Percentiles rank a stretch among this genome's conserved stretches.
Conservation (phyloP, 2,113 vertebrate genomes). For the Passer montanus region DNA sequence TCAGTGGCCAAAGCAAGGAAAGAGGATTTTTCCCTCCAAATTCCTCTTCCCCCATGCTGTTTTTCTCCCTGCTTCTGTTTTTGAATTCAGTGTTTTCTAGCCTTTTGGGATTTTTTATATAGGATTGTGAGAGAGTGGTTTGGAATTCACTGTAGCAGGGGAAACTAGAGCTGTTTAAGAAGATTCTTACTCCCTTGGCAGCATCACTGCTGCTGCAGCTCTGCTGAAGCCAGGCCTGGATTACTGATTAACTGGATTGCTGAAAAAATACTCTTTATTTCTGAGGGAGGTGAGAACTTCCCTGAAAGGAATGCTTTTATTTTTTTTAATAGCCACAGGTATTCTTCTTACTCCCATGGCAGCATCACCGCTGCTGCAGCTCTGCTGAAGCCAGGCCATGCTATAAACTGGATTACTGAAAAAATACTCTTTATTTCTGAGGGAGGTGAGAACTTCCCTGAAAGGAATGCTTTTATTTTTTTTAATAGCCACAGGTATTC, state of each 20-base stretch:
- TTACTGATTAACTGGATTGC: not conserved
- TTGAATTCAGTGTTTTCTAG: not conserved
- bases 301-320: not conserved
- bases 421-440: not conserved
- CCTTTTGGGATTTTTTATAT: not conserved
- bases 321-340: not conserved
- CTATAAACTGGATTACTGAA: not conserved
- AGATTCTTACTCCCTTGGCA: not conserved
- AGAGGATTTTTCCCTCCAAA: not conserved
- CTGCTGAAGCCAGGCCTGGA: not conserved
- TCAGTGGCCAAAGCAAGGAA: not conserved
- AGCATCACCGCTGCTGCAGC: not conserved
- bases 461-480: not conserved
- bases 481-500: not conserved
- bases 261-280: not conserved
- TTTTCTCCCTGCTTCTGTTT: accelerated
- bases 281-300: not conserved
- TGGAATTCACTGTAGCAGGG: not conserved
- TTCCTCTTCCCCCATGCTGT: accelerated
- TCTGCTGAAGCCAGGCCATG: not conserved
- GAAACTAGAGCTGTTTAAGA: not conserved
- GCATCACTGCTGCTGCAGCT: not conserved
- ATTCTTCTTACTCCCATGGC: not conserved
- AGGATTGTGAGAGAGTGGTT: not conserved
- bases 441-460: not conserved